Base-by-base conservation (phyloP, 2,797 vertebrate species). In the Phyllotis vaccarum region DNA sequence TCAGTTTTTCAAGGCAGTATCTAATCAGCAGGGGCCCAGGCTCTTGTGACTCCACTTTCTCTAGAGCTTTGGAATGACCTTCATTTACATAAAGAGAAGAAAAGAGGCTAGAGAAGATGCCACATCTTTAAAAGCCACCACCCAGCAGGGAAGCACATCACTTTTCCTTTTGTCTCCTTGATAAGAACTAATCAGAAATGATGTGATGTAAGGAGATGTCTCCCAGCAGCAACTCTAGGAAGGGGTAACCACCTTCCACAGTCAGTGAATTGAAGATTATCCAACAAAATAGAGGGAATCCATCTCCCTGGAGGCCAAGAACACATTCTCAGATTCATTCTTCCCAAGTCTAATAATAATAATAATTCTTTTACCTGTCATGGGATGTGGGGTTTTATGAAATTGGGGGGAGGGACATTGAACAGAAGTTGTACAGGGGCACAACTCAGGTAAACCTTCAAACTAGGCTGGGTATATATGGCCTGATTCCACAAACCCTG, bases 331-430 rank as follows among this genome's bases (percentile, higher is more conserved):
- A 6, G 11, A 86, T 78, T 74, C 76, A 31, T 93, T 80, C 37
- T 93, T 40, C 52, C 83, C 43, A 93, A 52, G 29, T 74, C n/a
- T n/a, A n/a, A 29, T 75, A 40, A 93, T 86, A 79, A 89, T 74
- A 95, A 85, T 40, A 76, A n/a, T 66, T 27, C 83, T 81, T 21
- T 54, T 78, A 40, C n/a, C 76, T 79, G 12, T 82, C 85, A 81
- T 5, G n/a, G n/a, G 58, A 27, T 79, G 29, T 64, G 40, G 14
- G 3, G 31, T 91, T 92, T 79, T 60, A 89, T 29, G 14, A 54
- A 70, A 56, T 78, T 21, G 22, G 14, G 29, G 13, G 13, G n/a
- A 52, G 91, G 91, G 54, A n/a, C 5, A 93, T 78, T 72, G 24
- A 93, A 89, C 9, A 52, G 24, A 64, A 68, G 37, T 19, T 60